Evolutionary conservation across 2,113 vertebrate genomes (phyloP), one percentile per base, ranked within the genome.

Genomic region (Cephalopterus ornatus): DNA sequence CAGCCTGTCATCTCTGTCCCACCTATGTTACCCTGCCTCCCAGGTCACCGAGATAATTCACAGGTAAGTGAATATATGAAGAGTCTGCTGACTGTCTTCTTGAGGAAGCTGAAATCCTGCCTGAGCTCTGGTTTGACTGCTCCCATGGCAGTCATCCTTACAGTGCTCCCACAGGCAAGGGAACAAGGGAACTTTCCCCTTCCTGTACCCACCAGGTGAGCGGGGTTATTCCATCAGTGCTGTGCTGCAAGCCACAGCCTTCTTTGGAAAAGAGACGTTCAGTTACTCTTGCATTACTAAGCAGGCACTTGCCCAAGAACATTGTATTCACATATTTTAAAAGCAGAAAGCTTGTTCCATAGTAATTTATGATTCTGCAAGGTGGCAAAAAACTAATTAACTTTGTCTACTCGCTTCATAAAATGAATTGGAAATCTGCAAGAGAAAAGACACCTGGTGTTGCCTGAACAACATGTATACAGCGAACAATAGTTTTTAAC

Each of bases 21-120:
- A 58, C 0, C 2, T 39, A 27, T 3, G 8, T 39, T 66, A 35
- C 39, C 39, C 39, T 41, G 33, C 77, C 30, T 74, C 33, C 39
- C 21, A 46, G 49, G 23, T 75, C 52, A 65, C 41, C 37, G 49
- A 70, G 72, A 39, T 41, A 17, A 70, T 44, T 35, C 19, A 49
- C 9, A 65, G 46, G 8, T 1, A 93, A 95, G 14, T 97, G 97
- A 94, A 95, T 95, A 15, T 97, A 97, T 16, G 97, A 98, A 63
- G 97, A 98, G 95, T 9, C 35, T 95, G 52, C 58, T 41, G 63
- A 23, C 8, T 18, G 7, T 61, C 11, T 30, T 39, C 49, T 52
- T 68, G 56, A n/a, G 20, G 28, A 37, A 47, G 17, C 3, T 46
- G 67, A 81, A 91, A 58, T 62, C 35, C 42, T 56, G 41, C 20